These are phyloP conservation scores for Rhinoptilus africanus DNA, from an alignment of 2,113 vertebrate species.

Conservation along the genomic window DNA sequence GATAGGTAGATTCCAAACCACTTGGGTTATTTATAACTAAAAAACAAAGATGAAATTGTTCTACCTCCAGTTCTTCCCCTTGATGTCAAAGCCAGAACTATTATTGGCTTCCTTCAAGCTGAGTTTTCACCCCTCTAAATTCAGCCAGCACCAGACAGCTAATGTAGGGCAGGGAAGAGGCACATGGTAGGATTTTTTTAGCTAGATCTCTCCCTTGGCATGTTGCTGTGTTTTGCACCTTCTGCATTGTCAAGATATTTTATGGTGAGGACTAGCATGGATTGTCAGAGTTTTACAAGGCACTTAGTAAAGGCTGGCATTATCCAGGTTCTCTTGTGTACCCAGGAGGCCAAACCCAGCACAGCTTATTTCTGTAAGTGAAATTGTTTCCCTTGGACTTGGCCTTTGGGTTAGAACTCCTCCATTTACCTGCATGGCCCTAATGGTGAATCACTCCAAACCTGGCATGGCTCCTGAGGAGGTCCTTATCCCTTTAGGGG, in stretches of 20 bases:
- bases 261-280: background rate
- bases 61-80: background rate
- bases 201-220: background rate
- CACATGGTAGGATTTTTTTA: background rate
- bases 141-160: background rate
- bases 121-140: constrained; percentile 15
- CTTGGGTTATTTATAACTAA: background rate
- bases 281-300: background rate
- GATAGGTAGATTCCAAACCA: background rate
- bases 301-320: background rate
- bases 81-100: background rate
- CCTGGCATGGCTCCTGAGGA: background rate
- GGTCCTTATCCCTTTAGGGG: background rate
- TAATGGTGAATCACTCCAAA: background rate
- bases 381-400: background rate
- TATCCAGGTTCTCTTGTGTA: background rate
- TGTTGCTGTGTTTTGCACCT: background rate
- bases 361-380: background rate
- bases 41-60: constrained; percentile 12
- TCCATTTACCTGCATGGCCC: background rate
- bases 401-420: background rate
- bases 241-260: background rate
- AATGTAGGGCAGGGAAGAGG: background rate
- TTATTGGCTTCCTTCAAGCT: background rate
- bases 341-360: background rate